These are phyloP conservation scores for Andrena camellia DNA, from an alignment of 2,888 invertebrate species.

Conservation along the genomic window DNA sequence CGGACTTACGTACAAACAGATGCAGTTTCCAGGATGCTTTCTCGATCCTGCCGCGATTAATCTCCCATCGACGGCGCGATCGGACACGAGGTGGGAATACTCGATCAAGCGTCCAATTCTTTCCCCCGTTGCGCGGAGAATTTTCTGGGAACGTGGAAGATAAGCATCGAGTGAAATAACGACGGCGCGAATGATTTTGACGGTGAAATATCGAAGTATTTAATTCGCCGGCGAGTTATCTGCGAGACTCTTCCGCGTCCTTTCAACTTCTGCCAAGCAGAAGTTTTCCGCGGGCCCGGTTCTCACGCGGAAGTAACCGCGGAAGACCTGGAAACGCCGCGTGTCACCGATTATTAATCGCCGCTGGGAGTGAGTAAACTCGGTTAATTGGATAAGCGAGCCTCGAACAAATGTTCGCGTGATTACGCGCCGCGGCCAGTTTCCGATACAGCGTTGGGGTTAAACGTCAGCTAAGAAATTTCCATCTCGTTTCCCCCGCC, in stretches of 20 bases:
- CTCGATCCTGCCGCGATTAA: conserved; percentile 4
- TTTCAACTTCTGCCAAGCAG: not conserved
- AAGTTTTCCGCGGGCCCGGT: not conserved
- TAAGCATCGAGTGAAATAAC: conserved; percentile 1
- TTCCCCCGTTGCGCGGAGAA: not conserved
- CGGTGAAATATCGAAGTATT: conserved; percentile 42
- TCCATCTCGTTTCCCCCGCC: conserved; percentile 45
- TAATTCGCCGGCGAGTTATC: conserved; percentile 9
- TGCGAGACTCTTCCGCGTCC: conserved; percentile 30
- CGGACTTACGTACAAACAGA: not conserved
- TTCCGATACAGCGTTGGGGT: conserved; percentile 6
- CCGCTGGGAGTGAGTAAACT: conserved; percentile 36
- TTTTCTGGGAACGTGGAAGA: not conserved
- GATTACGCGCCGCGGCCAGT: conserved; percentile 26
- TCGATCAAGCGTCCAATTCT: not conserved
- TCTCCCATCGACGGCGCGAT: not conserved
- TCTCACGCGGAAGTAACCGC: conserved; percentile 38
- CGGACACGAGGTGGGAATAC: conserved; percentile 3
- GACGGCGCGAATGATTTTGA: not conserved
- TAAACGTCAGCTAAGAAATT: conserved; percentile 43
- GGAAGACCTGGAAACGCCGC: conserved; percentile 11
- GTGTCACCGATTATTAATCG: conserved; percentile 52
- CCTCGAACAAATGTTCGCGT: conserved; percentile 26
- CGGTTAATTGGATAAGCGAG: conserved; percentile 58
- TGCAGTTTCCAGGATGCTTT: not conserved